phyloP scores from a whole-genome alignment of 2,888 invertebrate genomes.

The Apotomis turbidana region DNA sequence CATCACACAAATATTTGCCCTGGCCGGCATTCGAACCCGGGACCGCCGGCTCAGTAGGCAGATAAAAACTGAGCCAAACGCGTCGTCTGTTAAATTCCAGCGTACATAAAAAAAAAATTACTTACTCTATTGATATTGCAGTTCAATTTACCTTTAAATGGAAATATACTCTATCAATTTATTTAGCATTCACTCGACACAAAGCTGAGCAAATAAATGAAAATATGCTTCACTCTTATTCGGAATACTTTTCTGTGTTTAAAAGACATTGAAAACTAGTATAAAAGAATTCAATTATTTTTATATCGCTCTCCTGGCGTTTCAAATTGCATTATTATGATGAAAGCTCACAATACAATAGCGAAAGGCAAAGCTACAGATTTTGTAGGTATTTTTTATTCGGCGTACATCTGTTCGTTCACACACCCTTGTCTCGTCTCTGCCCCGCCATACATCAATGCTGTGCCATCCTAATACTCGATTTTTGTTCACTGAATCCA shows the following conservation, averaged over 20 bases:
- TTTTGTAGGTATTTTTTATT: slow-evolving; percentile 56
- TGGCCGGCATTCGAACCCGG: no score
- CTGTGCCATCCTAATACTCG: slow-evolving; percentile 26
- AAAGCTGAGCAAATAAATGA: slow-evolving; percentile 41
- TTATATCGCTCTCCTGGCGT: slow-evolving; percentile 43
- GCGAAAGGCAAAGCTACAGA: slow-evolving; percentile 43
- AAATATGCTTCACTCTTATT: slow-evolving; percentile 38
- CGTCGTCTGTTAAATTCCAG: neutral
- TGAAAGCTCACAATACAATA: slow-evolving; percentile 49
- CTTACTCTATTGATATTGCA: neutral
- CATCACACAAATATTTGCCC: no score
- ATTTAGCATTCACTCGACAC: neutral
- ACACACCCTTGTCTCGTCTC: slow-evolving; percentile 54
- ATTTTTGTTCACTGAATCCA: slow-evolving; percentile 35
- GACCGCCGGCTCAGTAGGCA: no score
- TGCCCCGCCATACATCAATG: slow-evolving; percentile 43
- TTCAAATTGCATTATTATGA: slow-evolving; percentile 48
- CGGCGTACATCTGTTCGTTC: slow-evolving; percentile 56
- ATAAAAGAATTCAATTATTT: slow-evolving; percentile 45
- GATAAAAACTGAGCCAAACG: no score
- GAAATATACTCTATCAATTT: neutral
- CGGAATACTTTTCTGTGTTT: slow-evolving; percentile 8
- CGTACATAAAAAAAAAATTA: no score
- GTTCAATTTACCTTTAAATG: neutral
- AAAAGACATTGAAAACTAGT: slow-evolving; percentile 44